Conservation (phyloP, 2,797 vertebrate genomes). For the Columba guinea region DNA sequence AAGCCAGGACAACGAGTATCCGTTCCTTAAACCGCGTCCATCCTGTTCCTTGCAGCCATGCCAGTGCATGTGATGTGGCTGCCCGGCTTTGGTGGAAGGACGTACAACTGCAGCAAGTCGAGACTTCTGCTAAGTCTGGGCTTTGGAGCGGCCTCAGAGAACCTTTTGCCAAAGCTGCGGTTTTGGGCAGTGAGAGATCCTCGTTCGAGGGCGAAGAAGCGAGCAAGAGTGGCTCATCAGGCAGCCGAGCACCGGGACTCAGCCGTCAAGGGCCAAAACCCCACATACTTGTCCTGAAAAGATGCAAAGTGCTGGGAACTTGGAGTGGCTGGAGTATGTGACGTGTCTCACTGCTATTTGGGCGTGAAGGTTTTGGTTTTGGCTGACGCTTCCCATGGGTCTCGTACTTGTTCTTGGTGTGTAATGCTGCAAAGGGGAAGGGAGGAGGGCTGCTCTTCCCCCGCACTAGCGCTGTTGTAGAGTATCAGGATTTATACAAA, state of each 20-base stretch:
- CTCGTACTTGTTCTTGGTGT: neutral
- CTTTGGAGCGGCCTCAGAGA: neutral
- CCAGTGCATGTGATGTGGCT: rapidly evolving
- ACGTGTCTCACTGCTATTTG: neutral
- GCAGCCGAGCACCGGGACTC: neutral
- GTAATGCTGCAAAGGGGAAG: neutral
- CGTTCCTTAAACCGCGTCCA: rapidly evolving
- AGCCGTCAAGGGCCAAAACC: neutral
- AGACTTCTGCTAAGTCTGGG: neutral
- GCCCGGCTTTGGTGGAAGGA: neutral
- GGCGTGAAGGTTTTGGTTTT: neutral
- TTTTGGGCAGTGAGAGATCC: neutral
- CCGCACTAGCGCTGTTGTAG: rapidly evolving
- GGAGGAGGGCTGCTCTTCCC: neutral
- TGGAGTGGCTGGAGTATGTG: neutral
- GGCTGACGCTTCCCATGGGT: neutral
- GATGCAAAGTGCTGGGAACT: neutral
- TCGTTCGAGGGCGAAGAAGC: neutral
- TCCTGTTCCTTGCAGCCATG: neutral
- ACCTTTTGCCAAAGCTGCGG: neutral
- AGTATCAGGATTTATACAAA: neutral
- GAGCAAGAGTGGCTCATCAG: neutral
- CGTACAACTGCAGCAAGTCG: neutral
- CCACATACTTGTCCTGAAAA: rapidly evolving
- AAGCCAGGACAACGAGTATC: rapidly evolving